phyloP scores from a whole-genome alignment of 1,140 invertebrate species.

The Pseudomyrmex pallidus region DNA sequence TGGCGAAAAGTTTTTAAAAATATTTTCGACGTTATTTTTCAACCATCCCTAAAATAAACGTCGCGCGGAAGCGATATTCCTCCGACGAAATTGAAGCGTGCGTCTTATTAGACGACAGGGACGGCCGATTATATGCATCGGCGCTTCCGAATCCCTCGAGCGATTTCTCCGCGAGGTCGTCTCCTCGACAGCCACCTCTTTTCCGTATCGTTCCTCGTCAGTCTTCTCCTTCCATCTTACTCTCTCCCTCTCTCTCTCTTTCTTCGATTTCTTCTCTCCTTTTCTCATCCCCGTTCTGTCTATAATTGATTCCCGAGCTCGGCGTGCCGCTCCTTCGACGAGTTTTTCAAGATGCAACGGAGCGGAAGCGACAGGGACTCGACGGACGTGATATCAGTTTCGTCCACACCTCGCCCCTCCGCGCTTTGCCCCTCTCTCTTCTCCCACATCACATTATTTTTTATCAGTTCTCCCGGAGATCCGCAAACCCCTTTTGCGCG shows the following conservation, averaged over 20 bases:
- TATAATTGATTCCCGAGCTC: constrained; percentile 65
- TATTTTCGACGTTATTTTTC: constrained; percentile 20
- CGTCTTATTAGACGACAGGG: constrained; percentile 54
- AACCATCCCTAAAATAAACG: constrained; percentile 23
- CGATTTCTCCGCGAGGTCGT: constrained; percentile 34
- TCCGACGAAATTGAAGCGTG: constrained; percentile 46
- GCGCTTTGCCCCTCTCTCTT: not conserved
- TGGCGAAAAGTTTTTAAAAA: not conserved
- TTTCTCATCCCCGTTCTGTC: constrained; percentile 19
- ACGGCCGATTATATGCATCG: constrained; percentile 59
- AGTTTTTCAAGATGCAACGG: constrained; percentile 64
- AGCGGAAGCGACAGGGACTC: constrained; percentile 66
- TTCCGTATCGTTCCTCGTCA: constrained; percentile 7
- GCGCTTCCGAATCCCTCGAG: constrained; percentile 50
- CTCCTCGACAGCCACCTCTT: constrained; percentile 19
- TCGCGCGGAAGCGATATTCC: constrained; percentile 43
- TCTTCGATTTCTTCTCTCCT: not conserved
- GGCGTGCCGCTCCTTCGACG: constrained; percentile 51
- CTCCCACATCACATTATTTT: constrained; percentile 37
- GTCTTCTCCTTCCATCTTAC: not conserved
- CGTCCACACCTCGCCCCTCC: constrained; percentile 43
- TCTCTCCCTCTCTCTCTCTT: constrained; percentile 34
- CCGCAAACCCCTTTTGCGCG: constrained; percentile 49
- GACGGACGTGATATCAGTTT: constrained; percentile 66
- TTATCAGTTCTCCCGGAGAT: constrained; percentile 40